Base-by-base conservation (phyloP, 2,797 vertebrate species). In the Sebastes variabilis region DNA sequence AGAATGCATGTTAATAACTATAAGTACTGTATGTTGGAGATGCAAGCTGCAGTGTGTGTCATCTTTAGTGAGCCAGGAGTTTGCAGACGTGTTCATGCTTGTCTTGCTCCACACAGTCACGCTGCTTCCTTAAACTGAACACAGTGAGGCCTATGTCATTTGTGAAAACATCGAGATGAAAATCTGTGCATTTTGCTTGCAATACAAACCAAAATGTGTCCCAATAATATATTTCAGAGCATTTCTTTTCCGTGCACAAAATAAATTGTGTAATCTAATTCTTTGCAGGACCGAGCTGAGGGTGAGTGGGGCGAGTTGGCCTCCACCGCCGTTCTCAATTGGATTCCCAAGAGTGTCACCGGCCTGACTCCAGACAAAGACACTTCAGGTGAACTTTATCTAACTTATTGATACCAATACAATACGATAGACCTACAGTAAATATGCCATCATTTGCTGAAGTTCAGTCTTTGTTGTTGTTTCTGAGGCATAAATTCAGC, bases 301-400 rank as follows among this genome's bases (percentile, higher is more conserved):
- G 75, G 62, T 0, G 86, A 93, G 18, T 85, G 88, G 72, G 92
- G 79, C 1, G 86, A 92, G 27, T 2, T 74, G 25, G 22, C 70
- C 46, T 82, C 77, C 18, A 36, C 68, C 13, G 11, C 65, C 1
- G 9, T 58, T 30, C 75, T 93, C 38, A 93, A 87, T 65, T 96
- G 95, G 95, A 88, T 92, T 69, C 94, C 95, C 32, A 92, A 80
- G 42, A 46, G 27, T 62, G 14, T 95, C 70, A 89, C 81, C 0
- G 68, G 83, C 11, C 67, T 82, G 66, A 88, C 88, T 8, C 65
- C 80, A 65, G 70, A 20, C 27, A 72, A 81, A 54, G 73, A 90
- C 18, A 27, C 30, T 18, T 30, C 83, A 85, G 86, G 89, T 91
- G 71, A 77, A 25, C 10, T 25, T 72, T 13, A 56, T 38, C 2